Evolutionary conservation across 2,888 invertebrate genomes (phyloP), one percentile per base, ranked within the genome.

Genomic region (Macrosoma leucophasiata): DNA sequence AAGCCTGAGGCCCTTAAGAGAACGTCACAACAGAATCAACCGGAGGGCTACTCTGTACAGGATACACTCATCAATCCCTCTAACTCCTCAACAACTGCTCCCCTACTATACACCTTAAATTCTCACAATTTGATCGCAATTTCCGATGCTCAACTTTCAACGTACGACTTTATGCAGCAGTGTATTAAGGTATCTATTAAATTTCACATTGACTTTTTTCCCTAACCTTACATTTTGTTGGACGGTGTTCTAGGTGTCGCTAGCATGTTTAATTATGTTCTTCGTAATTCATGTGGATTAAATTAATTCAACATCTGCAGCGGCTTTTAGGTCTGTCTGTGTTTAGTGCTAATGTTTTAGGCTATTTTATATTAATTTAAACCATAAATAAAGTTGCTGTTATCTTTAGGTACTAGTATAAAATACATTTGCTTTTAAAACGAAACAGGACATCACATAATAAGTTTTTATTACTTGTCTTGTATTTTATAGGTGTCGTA

Each of bases 131-230:
- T 9, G 1, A 27, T 15, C n/a, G 13, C 9, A 10, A 13, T 33
- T 33, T 33, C 1, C 4, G 1, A 8, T 9, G 13, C 9, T 2
- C 3, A n/a, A 3, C 18, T 10, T 23, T 6, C 4, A 4, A 18
- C 17, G 4, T 17, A 13, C 6, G 9, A 3, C 5, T 4, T 24
- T 24, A 10, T 3, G 17, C n/a, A n/a, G n/a, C n/a, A n/a, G n/a
- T 9, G 4, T 10, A 8, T 12, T 13, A 13, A 2, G 22, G 7
- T 41, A 26, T 43, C 44, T 40, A 46, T 51, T 51, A 46, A 49
- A 50, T 48, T 48, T 50, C 42, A 46, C 46, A 48, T 50, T 46
- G 47, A 49, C 39, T 48, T 46, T 47, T n/a, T 48, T 51, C 39
- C 38, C 39, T 36, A 41, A 33, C 29, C 23, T 17, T 43, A 44